Conservation (phyloP, 2,888 invertebrate species). For the Drosophila recens region DNA sequence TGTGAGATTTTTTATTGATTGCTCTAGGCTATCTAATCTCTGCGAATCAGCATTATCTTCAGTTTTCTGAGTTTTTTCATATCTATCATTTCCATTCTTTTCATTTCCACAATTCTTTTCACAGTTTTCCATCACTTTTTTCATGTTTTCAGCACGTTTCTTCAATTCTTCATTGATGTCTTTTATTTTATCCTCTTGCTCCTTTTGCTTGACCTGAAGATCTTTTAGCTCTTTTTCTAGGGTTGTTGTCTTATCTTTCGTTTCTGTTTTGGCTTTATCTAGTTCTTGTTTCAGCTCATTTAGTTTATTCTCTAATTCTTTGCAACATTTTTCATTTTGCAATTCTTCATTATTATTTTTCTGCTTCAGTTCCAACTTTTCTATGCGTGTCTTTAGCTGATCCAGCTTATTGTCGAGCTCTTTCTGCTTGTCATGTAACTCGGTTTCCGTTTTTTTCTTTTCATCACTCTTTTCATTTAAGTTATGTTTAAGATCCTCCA, state of each 20-base stretch:
- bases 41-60: not conserved
- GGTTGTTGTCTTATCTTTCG: not conserved
- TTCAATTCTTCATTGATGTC: not conserved
- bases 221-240: slow-evolving; percentile 23
- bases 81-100: not conserved
- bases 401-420: slow-evolving; percentile 6
- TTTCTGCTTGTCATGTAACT: slow-evolving; percentile 1
- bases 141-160: not conserved
- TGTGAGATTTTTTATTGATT: slow-evolving; percentile 8
- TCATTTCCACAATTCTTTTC: not conserved
- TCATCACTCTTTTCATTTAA: not conserved
- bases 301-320: slow-evolving; percentile 2
- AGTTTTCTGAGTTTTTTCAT: not conserved
- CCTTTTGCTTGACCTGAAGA: slow-evolving; percentile 17
- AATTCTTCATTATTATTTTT: not conserved
- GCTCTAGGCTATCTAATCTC: slow-evolving; percentile 19
- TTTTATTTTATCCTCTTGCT: slow-evolving; percentile 17
- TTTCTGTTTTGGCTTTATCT: not conserved
- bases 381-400: slow-evolving; percentile 1
- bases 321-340: slow-evolving; percentile 35
- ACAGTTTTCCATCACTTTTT: slow-evolving; percentile 15
- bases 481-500: slow-evolving; percentile 9
- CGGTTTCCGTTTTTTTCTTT: not conserved
- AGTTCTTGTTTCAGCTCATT: slow-evolving; percentile 19
- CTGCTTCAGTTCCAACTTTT: slow-evolving; percentile 19